Base-by-base conservation (phyloP, 2,797 vertebrate genomes). In the Xenopus petersii region DNA sequence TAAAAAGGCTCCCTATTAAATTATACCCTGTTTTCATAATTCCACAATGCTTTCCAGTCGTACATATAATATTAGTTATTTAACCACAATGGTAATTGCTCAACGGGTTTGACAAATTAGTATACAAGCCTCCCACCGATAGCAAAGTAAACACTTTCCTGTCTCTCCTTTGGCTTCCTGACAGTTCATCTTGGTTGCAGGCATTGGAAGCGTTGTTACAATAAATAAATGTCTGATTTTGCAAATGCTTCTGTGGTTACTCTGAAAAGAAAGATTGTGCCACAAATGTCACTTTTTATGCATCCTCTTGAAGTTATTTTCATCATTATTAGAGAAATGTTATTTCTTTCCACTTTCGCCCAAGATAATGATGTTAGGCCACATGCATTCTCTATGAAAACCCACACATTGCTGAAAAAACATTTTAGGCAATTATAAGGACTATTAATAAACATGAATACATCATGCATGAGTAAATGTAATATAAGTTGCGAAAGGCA, bases 201-300 rank as follows among this genome's bases (percentile, higher is more conserved):
- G 46, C 62, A 55, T 66, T 21, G 24, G 58, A 46, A 67, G 48
- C 47, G 63, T 71, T 65, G 67, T 70, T 71, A 13, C 66, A 71
- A 71, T n/a, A 76, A 61, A 61, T 66, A 76, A 71, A 63, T 72
- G 67, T 77, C 58, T 61, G 58, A 63, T 76, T 72, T 67, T 77
- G 61, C 55, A 55, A 51, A 56, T 47, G 24, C 47, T 72, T 67
- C 62, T 62, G 70, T 63, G 70, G 48, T 67, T 42, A 42, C 36
- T 6, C 36, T 7, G 36, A 42, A 42, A 42, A 42, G 36, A 42
- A 42, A 6, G 36, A 42, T 55, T 42, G 58, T 61, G 30, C 56
- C 65, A 55, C 65, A 51, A 67, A 67, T 21, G 55, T 51, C 69
- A 77, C 64, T 61, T 67, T 36, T 71, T 65, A 65, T 24, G 11